Conservation (phyloP, 2,113 vertebrate genomes). For the Equus quagga region DNA sequence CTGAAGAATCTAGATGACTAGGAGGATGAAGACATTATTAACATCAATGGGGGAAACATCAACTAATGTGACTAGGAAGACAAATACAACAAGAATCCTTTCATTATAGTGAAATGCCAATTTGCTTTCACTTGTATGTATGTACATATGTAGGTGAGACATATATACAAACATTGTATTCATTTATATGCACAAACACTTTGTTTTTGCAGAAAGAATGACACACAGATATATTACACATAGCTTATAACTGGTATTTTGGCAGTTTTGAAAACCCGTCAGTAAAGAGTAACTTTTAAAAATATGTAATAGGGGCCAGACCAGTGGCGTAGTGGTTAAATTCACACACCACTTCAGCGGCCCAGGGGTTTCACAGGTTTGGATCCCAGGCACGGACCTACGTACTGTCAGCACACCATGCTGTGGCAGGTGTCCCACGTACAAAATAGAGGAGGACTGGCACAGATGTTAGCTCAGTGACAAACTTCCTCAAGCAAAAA, state of each 20-base stretch:
- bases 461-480: too few relatives aligned
- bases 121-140: neutral
- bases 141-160: neutral
- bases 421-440: too few relatives aligned
- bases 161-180: neutral
- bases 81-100: neutral
- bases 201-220: constrained; percentile 25
- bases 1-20: neutral
- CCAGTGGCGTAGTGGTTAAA: too few relatives aligned
- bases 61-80: neutral
- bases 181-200: neutral
- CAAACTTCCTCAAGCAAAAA: too few relatives aligned
- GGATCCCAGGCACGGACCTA: too few relatives aligned
- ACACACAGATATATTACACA: neutral
- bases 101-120: neutral
- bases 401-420: too few relatives aligned
- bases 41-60: neutral
- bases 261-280: constrained; percentile 24
- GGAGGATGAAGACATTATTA: neutral
- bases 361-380: too few relatives aligned
- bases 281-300: constrained; percentile 50
- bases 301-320: neutral
- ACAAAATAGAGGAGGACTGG: too few relatives aligned
- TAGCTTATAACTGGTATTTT: neutral
- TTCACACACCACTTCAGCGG: too few relatives aligned